Evolutionary conservation across 2,888 invertebrate species (phyloP).

Genomic region (Tromatobia lineatoria): DNA sequence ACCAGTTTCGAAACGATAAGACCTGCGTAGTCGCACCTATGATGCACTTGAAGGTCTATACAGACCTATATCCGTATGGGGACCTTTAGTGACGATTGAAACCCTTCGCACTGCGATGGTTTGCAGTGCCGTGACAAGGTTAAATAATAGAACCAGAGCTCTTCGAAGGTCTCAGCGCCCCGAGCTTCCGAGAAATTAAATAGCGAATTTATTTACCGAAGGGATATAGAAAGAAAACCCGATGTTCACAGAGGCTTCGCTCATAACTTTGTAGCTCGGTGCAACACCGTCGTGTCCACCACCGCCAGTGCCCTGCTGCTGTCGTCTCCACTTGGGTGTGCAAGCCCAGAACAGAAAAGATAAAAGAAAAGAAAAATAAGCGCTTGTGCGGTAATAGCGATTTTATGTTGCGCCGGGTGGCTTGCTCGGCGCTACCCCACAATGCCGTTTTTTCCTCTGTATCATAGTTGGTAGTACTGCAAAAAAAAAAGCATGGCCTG

Average conservation of each 20-base stretch:
- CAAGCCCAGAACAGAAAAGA: conserved; percentile 47
- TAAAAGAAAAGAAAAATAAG: conserved; percentile 31
- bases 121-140: neutral
- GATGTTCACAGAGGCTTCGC: conserved; percentile 61
- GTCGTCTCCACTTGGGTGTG: conserved; percentile 24
- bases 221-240: conserved; percentile 71
- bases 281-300: conserved; percentile 45
- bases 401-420: conserved; percentile 78
- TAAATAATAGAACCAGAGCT: neutral
- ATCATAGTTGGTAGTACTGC: conserved; percentile 57
- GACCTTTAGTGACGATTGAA: conserved; percentile 26
- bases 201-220: conserved; percentile 78
- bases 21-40: conserved; percentile 26
- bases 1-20: conserved; percentile 26
- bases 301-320: conserved; percentile 36
- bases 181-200: conserved; percentile 73
- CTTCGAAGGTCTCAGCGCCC: conserved; percentile 34
- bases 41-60: conserved; percentile 28
- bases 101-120: conserved; percentile 25
- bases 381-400: conserved; percentile 76
- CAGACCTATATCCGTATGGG: conserved; percentile 27
- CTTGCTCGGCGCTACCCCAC: conserved; percentile 57
- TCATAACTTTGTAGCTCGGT: conserved; percentile 76
- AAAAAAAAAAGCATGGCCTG: conserved; percentile 31
- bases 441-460: conserved; percentile 64